Conservation (phyloP, 2,888 invertebrate genomes). For the Mechanitis mazaeus region DNA sequence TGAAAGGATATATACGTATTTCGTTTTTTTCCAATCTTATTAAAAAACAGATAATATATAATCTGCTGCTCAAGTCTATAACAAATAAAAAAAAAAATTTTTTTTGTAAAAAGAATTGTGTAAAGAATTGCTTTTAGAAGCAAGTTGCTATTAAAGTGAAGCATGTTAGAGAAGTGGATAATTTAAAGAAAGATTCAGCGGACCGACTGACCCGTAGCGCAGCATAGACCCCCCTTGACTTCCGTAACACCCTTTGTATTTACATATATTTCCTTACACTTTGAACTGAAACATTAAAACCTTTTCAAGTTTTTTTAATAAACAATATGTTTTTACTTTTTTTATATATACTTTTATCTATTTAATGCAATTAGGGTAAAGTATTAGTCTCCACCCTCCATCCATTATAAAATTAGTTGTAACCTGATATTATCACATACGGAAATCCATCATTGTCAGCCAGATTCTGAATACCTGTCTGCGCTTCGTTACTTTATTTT, state of each 20-base stretch:
- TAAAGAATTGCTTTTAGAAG: no score
- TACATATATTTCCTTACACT: constrained; percentile 44
- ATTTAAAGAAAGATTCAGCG: constrained; percentile 45
- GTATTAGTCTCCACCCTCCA: neutral
- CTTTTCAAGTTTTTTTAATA: neutral
- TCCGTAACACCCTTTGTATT: constrained; percentile 32
- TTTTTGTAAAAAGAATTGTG: no score
- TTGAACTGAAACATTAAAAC: constrained; percentile 15
- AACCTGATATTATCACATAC: neutral
- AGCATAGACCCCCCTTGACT: constrained; percentile 20
- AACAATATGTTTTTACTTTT: no score
- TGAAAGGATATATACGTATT: no score
- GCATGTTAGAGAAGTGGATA: constrained; percentile 39
- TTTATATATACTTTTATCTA: no score
- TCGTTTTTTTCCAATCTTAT: no score
- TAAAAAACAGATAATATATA: neutral
- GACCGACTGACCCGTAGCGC: constrained; percentile 17
- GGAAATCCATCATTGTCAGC: constrained; percentile 1
- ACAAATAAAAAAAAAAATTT: no score
- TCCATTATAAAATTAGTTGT: constrained; percentile 1
- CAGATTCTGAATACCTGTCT: neutral
- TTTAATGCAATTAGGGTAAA: no score
- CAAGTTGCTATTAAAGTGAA: constrained; percentile 25
- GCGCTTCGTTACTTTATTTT: no score
- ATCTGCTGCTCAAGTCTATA: neutral